Evolutionary conservation across 2,797 vertebrate genomes (phyloP), one percentile per base, ranked within the genome.

Genomic region (Platalea minor): DNA sequence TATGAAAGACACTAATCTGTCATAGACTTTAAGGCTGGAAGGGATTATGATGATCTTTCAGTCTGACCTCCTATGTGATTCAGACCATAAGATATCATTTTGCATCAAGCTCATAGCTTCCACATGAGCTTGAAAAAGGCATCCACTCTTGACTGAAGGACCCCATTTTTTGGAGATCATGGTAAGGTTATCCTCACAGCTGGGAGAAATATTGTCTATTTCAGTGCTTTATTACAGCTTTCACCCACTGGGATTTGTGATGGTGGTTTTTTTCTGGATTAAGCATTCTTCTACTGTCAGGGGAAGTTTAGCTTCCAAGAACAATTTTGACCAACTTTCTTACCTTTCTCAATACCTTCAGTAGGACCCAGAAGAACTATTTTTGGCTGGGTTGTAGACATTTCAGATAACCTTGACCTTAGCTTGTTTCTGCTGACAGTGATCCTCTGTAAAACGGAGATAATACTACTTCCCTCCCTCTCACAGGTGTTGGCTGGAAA

Each of bases 331-430:
- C 11, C 25, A 76, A 24, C 5, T 85, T 90, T 78, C 33, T 57
- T 56, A 35, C 8, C 39, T 64, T 88, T 89, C 78, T 48, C 61
- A 33, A 13, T 72, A 68, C 12, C 46, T 41, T 65, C 23, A 25
- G 33, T 4, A 56, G 48, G 53, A 91, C 41, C 13, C 56, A 90
- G 63, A 75, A 88, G 46, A 88, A 67, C 70, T 85, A 29, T 89
- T 95, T 87, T 48, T 95, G 67, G 1, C 28, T 90, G 54, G 19
- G 39, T 24, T 31, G 35, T 51, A 85, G 85, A 70, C 35, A 14
- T 79, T 91, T 54, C 28, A 78, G 77, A 76, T 94, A 95, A 93
- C 83, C 87, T 95, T 76, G 74, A 79, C 70, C 70, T 91, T 90
- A 83, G 13, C 39, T 90, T 83, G 53, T 82, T 76, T 95, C 88